Evolutionary conservation across 2,113 vertebrate genomes (phyloP).

Genomic region (Oreamnos americanus): DNA sequence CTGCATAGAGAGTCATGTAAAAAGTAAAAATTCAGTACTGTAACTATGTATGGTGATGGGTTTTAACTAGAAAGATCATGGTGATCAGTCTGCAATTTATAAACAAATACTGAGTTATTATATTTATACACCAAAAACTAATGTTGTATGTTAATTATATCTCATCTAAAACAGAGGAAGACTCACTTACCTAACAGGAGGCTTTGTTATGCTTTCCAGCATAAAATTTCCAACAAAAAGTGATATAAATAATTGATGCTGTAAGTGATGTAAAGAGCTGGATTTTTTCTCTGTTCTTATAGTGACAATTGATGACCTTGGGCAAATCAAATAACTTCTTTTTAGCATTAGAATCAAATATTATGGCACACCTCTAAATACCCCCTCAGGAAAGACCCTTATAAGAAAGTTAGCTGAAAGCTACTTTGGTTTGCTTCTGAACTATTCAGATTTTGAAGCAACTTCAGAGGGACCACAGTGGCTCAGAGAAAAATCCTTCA

Average conservation of each 20-base stretch:
- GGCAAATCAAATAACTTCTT: background rate
- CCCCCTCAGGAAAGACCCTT: background rate
- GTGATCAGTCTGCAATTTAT: background rate
- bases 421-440: background rate
- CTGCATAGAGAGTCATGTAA: background rate
- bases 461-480: background rate
- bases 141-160: background rate
- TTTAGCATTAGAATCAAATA: background rate
- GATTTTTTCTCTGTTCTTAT: background rate
- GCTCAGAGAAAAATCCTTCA: background rate
- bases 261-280: background rate
- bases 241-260: background rate
- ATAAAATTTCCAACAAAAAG: background rate
- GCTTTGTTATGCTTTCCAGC: background rate
- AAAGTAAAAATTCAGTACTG: background rate
- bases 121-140: background rate
- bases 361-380: background rate
- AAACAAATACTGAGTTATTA: background rate
- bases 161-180: background rate
- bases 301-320: background rate
- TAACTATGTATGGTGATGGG: background rate
- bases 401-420: slow-evolving; percentile 9
- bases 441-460: background rate
- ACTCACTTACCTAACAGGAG: background rate
- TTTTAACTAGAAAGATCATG: background rate